A percentile compares a stretch with the other conserved stretches of the same genome.
Conservation (phyloP, 2,797 vertebrate species). For the Manis javanica region DNA sequence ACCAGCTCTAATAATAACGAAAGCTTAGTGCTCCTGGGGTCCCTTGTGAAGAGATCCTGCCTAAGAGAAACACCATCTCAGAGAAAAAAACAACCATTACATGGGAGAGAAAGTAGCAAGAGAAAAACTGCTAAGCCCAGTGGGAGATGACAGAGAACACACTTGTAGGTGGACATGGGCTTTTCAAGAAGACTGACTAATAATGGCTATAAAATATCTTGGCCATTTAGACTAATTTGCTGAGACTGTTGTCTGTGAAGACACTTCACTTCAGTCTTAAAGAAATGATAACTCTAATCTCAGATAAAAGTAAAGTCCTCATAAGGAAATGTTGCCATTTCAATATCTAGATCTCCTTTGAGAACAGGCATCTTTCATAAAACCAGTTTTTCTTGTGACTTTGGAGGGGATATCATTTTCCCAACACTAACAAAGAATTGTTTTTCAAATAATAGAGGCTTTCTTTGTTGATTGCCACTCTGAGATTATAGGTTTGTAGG, state of each 20-base stretch:
- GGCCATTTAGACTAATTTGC: neutral
- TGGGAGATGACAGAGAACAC: neutral
- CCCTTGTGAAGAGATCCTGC: neutral
- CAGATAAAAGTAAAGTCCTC: neutral
- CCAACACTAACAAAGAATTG: neutral
- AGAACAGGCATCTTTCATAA: neutral
- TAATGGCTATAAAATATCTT: neutral
- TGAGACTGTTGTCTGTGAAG: neutral
- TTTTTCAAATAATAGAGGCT: neutral
- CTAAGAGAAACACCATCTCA: neutral
- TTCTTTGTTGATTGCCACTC: neutral
- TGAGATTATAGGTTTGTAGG: neutral
- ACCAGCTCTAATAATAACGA: neutral
- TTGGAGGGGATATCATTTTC: conserved; percentile 19
- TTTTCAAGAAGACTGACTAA: conserved; percentile 7
- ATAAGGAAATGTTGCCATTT: neutral
- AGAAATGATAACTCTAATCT: neutral
- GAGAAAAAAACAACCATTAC: neutral
- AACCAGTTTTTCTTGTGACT: neutral
- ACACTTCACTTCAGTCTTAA: neutral
- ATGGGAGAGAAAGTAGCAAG: neutral
- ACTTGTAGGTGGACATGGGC: neutral
- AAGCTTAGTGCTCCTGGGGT: neutral
- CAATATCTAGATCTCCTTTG: neutral
- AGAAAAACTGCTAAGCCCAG: neutral